phyloP scores from a whole-genome alignment of 53 echinoderm and acorn worm species.

The Apostichopus leukothele region DNA sequence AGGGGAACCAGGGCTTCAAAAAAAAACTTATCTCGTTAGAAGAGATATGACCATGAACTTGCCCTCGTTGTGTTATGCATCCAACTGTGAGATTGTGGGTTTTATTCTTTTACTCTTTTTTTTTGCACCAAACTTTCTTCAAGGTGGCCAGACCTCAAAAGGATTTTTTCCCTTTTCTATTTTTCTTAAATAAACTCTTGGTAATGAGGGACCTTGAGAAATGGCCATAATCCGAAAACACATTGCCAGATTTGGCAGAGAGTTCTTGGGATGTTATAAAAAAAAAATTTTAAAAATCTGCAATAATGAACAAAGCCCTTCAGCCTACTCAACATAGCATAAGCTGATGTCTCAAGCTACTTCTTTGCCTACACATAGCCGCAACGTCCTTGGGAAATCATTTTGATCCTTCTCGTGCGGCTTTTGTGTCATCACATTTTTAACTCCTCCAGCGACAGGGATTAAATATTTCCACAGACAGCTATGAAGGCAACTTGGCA shows the following conservation, averaged over 20 bases:
- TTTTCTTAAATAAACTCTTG: background rate
- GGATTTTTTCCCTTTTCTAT: background rate
- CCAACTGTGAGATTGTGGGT: conserved; percentile 29
- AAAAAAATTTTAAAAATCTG: background rate
- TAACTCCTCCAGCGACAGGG: background rate
- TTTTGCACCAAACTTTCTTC: background rate
- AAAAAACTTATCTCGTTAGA: background rate
- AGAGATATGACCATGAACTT: conserved; percentile 26
- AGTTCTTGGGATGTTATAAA: background rate
- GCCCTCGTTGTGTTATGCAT: conserved; percentile 15
- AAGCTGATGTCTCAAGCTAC: background rate
- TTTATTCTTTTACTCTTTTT: background rate
- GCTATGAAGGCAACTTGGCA: background rate
- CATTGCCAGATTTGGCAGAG: background rate
- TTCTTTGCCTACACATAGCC: background rate
- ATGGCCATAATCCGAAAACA: background rate
- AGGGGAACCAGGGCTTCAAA: background rate
- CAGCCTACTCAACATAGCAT: background rate
- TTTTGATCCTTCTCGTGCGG: background rate
- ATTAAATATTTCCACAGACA: background rate
- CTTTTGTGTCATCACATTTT: background rate
- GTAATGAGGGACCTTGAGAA: background rate
- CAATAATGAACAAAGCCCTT: conserved; percentile 14
- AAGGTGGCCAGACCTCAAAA: conserved; percentile 14
- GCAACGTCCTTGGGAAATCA: background rate